Base-by-base conservation (phyloP, 2,113 vertebrate genomes). In the Coreoperca whiteheadi region DNA sequence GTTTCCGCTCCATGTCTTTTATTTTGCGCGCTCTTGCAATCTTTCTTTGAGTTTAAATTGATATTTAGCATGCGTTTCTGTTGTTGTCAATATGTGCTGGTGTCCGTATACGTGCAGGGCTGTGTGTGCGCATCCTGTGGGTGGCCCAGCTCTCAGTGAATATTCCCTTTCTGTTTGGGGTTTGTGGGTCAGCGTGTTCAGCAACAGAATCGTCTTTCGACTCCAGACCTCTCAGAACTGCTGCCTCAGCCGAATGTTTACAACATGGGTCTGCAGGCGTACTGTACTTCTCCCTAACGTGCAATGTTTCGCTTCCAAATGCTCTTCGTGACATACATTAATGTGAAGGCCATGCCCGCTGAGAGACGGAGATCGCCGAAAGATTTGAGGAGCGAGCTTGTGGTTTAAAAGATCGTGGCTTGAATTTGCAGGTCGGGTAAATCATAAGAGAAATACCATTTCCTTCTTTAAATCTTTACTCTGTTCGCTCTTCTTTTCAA, bases 151-250 rank as follows among this genome's bases (percentile, higher is more conserved):
- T 82, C 43, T 56, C 2, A 1, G n/a, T 11, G 80, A 67, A 79
- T 66, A 71, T 43, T 30, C 21, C 66, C 84, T 77, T 34, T 15
- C 50, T 60, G 74, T 75, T 80, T 66, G 54, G 73, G 69, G 75
- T 90, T 88, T 83, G 75, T 84, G 85, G 78, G 81, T 92, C 85
- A 83, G 81, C 15, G 16, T 77, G 75, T 59, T 57, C 83, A 54
- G 59, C 72, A 43, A 23, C 77, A 80, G 81, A 77, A 53, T 43
- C 7, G 30, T 56, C 77, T 75, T 73, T 73, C 2, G 54, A 50
- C 53, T 77, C 54, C 43, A 43, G 60, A 72, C 76, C n/a, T 41
- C 65, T 66, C 28, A 30, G 67, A 84, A 37, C 16, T 66, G 82
- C 90, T 51, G 84, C 50, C 57, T 90, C 87, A 77, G 70, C 84